Evolutionary conservation across 2,888 invertebrate genomes (phyloP), one percentile per base, ranked within the genome.

Genomic region (Apomyelois bistriatella): DNA sequence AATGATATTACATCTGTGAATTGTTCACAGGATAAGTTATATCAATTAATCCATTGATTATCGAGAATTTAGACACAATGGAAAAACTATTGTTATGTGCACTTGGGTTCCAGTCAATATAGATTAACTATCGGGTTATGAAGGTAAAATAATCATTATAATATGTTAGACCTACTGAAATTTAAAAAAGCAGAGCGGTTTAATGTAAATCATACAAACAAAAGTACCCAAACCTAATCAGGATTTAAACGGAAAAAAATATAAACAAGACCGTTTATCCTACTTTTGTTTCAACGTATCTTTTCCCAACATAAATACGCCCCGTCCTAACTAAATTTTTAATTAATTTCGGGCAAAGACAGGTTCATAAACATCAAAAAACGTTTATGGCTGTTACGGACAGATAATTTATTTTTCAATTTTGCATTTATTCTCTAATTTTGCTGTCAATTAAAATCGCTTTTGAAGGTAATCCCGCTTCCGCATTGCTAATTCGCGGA

Each of bases 361-460:
- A 4, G 41, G 15, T 13, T 49, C 16, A 37, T 22, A 52, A 49
- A 30, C 52, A 52, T 54, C 54, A 53, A 48, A 53, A 49, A 59
- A 47, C 54, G 13, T 56, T 59, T 54, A 43, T 28, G 50, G 47
- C 58, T 60, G 58, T 49, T 49, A 17, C 48, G 41, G 55, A 48
- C 53, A 55, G 53, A 54, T 58, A 60, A 61, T 58, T 59, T 60
- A 55, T 61, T 62, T 63, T 64, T 64, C 58, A 65, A 70, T 66
- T n/a, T 69, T 66, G 60, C 58, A 57, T 63, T 59, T 69, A 61
- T 60, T 62, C 57, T 67, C 65, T 59, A 67, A 74, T 77, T 79
- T 74, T 74, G 61, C 70, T 69, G 75, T 72, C 74, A 76, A 79
- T 78, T 73, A 70, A 76, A 73, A 69, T 66, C 66, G 66, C 70